Evolutionary conservation across 64 coral and sea anemone species (phyloP), one percentile per base, ranked within the genome.

Genomic region (Montipora cactus): DNA sequence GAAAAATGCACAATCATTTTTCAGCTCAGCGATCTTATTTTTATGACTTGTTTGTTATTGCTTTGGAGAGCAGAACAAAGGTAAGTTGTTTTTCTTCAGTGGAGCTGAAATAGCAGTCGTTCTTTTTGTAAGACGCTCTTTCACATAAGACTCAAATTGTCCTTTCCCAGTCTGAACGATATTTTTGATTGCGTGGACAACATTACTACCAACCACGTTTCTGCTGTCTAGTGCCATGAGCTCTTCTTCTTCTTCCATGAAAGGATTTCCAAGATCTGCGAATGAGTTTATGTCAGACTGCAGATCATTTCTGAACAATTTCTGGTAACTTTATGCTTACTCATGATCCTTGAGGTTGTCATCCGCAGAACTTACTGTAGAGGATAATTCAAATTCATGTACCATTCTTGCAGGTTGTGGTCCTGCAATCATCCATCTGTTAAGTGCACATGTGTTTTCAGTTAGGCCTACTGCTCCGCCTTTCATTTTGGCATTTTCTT

Each of bases 21-120:
- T 64, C 59, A 64, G 59, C 59, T 64, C 59, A 64, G 59, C 59
- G 59, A 81, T 81, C 79, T 81, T 81, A 81, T 81, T 80, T 80
- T 80, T 81, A 81, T 81, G 79, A 81, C 79, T 81, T 81, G 79
- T 81, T 81, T 81, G 79, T 81, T 81, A 46, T 81, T 81, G 79
- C 79, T 81, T 64, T 88, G 86, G 70, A 55, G 59, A 48, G 70
- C 84, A 70, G 64, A 87, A 87, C 44, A 87, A 87, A 21, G 51
- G 7, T 64, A 87, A 87, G 20, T 87, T 68, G 59, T 73, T 87
- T 37, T 87, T 87, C 59, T 69, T 69, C 7, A 88, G 49, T 67
- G 86, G 86, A 47, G 61, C 86, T 69, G 14, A 49, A 28, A 88
- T 88, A 47, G 58, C 46, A 69, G 19, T 45, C 68, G 61, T 75